These are phyloP conservation scores for Alfaro cultratus DNA, from an alignment of 2,797 vertebrate genomes.

Conservation along the genomic window DNA sequence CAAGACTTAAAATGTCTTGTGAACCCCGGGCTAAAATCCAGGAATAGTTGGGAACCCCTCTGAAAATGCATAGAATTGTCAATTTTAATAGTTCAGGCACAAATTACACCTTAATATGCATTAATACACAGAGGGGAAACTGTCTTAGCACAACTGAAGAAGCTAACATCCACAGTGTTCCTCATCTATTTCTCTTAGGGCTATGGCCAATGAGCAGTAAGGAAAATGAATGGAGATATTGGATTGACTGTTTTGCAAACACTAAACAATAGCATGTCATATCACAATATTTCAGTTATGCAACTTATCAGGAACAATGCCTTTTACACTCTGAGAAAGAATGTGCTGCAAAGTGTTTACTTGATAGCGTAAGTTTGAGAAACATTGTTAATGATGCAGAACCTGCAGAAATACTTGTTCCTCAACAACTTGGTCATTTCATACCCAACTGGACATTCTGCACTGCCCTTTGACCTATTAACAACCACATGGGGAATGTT, in stretches of 20 bases:
- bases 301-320: not conserved
- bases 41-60: not conserved
- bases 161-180: not conserved
- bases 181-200: not conserved
- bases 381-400: not conserved
- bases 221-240: not conserved
- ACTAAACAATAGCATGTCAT: not conserved
- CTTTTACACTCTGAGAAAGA: not conserved
- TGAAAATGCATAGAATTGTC: not conserved
- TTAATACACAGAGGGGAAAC: not conserved
- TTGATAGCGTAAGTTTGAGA: not conserved
- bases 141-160: not conserved
- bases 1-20: constrained; percentile 41
- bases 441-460: not conserved
- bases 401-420: not conserved
- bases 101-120: not conserved
- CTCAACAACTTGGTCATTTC: not conserved
- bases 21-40: not conserved
- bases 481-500: not conserved
- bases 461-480: not conserved
- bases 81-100: not conserved
- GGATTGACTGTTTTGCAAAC: not conserved
- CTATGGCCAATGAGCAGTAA: not conserved
- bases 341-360: not conserved
- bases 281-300: not conserved